Conservation (phyloP, 35 echinoderm and acorn worm genomes). For the Apostichopus japonicus region DNA sequence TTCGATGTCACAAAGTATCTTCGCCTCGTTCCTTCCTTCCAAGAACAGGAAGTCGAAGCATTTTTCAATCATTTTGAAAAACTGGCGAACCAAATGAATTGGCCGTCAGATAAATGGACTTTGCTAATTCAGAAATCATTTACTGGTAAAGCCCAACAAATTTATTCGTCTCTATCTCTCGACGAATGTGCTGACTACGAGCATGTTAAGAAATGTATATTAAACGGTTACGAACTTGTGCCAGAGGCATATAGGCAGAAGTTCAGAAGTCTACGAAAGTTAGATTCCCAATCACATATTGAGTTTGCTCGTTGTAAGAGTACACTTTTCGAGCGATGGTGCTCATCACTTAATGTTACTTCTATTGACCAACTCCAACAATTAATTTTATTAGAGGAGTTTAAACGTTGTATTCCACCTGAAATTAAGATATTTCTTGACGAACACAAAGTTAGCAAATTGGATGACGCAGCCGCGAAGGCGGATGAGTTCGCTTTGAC, state of each 20-base stretch:
- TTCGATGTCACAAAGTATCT: neutral
- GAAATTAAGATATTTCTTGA: constrained; percentile 7
- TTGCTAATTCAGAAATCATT: constrained; percentile 10
- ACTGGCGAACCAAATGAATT: neutral
- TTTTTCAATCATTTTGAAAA: constrained; percentile 3
- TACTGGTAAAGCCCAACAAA: neutral
- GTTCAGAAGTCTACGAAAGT: too few species aligned
- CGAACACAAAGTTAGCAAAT: neutral
- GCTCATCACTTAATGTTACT: neutral
- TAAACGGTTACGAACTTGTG: neutral
- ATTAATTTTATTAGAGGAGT: constrained; percentile 32
- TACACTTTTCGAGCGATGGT: constrained; percentile 22
- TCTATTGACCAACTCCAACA: neutral
- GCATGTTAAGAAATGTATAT: neutral
- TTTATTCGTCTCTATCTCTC: neutral
- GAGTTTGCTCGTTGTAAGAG: constrained; percentile 35
- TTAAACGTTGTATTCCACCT: neutral
- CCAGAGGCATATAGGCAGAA: constrained; percentile 3
- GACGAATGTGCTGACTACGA: neutral
- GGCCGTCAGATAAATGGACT: constrained; percentile 26
- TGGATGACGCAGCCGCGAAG: neutral
- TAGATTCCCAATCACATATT: constrained; percentile 3
- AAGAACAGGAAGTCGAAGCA: constrained; percentile 24
- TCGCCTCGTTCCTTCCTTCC: constrained; percentile 26
- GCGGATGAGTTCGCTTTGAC: constrained; percentile 22